Evolutionary conservation across 2,797 vertebrate species (phyloP).

Genomic region (Diceros bicornis): DNA sequence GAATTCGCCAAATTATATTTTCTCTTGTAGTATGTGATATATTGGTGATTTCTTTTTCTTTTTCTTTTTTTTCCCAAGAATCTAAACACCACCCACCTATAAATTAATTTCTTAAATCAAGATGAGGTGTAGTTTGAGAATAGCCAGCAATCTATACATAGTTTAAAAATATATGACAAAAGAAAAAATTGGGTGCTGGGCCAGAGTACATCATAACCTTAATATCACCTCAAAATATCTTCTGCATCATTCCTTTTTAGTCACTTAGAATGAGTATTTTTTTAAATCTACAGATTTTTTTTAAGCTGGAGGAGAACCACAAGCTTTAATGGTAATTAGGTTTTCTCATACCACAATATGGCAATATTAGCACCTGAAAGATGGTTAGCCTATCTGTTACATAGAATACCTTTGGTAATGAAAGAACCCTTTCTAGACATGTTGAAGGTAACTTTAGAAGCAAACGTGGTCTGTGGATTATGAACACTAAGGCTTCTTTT

Average conservation of each 20-base stretch:
- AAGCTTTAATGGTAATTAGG: not conserved
- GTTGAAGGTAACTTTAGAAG: not conserved
- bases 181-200: not conserved
- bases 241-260: not conserved
- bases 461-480: not conserved
- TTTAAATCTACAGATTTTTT: not conserved
- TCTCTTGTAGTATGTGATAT: not conserved
- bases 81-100: not conserved
- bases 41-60: not conserved
- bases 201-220: not conserved
- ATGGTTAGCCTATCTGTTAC: not conserved
- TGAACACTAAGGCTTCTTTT: not conserved
- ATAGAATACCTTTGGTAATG: not conserved
- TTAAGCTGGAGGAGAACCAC: constrained; percentile 52
- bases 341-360: not conserved
- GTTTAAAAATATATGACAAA: constrained; percentile 68
- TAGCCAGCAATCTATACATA: not conserved
- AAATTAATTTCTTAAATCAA: constrained; percentile 63
- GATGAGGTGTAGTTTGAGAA: constrained; percentile 1
- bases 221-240: not conserved
- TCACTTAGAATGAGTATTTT: not conserved
- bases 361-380: constrained; percentile 7
- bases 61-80: not conserved
- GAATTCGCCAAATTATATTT: constrained; percentile 46
- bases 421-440: constrained; percentile 15